These are phyloP conservation scores for Pycnomerus fuliginosus DNA, from an alignment of 2,888 invertebrate species.

Conservation along the genomic window DNA sequence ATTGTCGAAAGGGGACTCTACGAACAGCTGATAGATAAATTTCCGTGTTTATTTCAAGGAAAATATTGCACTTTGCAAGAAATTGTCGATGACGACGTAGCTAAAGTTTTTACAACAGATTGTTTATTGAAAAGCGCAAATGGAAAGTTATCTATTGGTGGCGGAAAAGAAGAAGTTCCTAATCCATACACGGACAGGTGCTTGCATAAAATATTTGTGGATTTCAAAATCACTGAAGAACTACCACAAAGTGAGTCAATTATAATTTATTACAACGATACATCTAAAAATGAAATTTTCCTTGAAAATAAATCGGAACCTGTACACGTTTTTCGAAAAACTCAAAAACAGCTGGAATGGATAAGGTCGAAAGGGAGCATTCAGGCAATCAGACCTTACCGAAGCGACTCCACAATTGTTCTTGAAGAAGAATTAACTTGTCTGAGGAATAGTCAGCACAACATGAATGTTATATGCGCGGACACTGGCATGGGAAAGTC, in stretches of 20 bases:
- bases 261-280: neutral
- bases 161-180: neutral
- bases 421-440: neutral
- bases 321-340: neutral
- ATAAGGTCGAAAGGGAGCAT: neutral
- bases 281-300: too few species aligned
- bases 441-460: too few species aligned
- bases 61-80: too few species aligned
- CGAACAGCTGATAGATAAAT: too few species aligned
- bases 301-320: too few species aligned
- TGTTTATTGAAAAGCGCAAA: neutral
- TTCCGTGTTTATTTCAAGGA: too few species aligned
- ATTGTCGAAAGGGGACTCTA: too few species aligned
- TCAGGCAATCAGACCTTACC: neutral
- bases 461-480: too few species aligned
- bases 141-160: neutral
- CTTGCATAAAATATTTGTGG: neutral
- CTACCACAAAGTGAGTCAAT: neutral
- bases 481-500: too few species aligned
- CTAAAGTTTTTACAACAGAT: conserved; percentile 3
- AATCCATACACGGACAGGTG: neutral
- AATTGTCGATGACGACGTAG: too few species aligned
- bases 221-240: neutral
- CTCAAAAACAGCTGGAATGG: too few species aligned
- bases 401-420: neutral